These are phyloP conservation scores for Sminthurinus signatus DNA, from an alignment of 1,140 invertebrate species.

Conservation along the genomic window DNA sequence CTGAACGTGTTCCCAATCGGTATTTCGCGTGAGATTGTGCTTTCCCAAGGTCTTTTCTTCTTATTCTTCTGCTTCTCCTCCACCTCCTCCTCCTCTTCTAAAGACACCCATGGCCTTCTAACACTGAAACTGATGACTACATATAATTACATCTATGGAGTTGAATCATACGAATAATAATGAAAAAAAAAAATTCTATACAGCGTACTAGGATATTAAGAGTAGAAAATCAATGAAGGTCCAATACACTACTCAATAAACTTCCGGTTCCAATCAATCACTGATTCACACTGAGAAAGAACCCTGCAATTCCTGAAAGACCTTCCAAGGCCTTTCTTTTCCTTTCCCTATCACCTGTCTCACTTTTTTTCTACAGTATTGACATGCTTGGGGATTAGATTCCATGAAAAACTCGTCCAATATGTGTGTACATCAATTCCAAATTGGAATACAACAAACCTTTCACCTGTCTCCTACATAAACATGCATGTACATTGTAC, in stretches of 20 bases:
- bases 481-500: too few relatives aligned
- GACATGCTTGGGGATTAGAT: too few relatives aligned
- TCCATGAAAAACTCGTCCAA: too few relatives aligned
- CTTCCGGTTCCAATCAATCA: constrained; percentile 39
- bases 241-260: constrained; percentile 25
- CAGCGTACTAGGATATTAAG: background rate
- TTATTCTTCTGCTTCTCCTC: too few relatives aligned
- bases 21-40: constrained; percentile 37
- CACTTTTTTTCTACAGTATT: too few relatives aligned
- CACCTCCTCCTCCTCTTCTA: too few relatives aligned
- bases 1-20: constrained; percentile 32
- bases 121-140: constrained; percentile 5
- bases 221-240: constrained; percentile 21
- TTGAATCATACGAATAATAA: too few relatives aligned
- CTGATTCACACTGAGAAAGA: constrained; percentile 6
- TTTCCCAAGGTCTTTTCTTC: constrained; percentile 32
- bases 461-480: constrained; percentile 4
- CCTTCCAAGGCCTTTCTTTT: constrained; percentile 2
- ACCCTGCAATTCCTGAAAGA: background rate
- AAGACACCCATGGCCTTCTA: constrained; percentile 30
- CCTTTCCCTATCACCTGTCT: background rate
- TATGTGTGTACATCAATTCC: background rate
- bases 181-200: too few relatives aligned
- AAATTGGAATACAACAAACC: background rate
- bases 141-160: too few relatives aligned